A percentile compares a stretch with the other conserved stretches of the same genome.
Evolutionary conservation across 2,113 vertebrate species (phyloP).

Genomic region (Amblyornis subalaris): DNA sequence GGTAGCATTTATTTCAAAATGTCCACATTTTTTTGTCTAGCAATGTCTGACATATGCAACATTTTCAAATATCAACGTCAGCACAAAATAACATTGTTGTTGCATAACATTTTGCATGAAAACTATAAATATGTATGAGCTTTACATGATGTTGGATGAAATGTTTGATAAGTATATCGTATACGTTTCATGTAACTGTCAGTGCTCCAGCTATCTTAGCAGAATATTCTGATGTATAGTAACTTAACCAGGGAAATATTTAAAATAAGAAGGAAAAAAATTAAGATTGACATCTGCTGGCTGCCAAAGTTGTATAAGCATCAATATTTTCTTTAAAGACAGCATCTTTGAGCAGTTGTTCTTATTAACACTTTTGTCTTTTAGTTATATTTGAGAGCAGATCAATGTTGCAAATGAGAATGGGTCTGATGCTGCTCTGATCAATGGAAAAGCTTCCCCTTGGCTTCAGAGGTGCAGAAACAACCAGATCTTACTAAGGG

Average conservation of each 20-base stretch:
- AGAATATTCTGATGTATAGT: conserved; percentile 64
- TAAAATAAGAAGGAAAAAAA: conserved; percentile 64
- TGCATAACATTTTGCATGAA: conserved; percentile 92
- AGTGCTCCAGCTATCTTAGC: conserved; percentile 79
- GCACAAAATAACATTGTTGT: conserved; percentile 84
- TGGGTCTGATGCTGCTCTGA: conserved; percentile 48
- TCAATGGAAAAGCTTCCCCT: conserved; percentile 21
- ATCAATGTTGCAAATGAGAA: conserved; percentile 56
- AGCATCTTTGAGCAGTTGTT: conserved; percentile 71
- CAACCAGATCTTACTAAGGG: not conserved
- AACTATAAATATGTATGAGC: conserved; percentile 84
- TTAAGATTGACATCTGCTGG: conserved; percentile 67
- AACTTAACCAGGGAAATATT: conserved; percentile 63
- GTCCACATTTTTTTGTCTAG: conserved; percentile 85
- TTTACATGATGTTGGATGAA: conserved; percentile 77
- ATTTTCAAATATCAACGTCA: conserved; percentile 86
- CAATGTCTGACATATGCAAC: conserved; percentile 84
- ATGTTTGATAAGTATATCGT: conserved; percentile 75
- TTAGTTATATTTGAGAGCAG: conserved; percentile 67
- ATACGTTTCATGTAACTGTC: conserved; percentile 71
- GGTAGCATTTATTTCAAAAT: conserved; percentile 76
- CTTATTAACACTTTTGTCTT: conserved; percentile 67
- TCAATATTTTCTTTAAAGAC: conserved; percentile 80
- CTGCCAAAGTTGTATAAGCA: conserved; percentile 68
- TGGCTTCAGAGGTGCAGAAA: not conserved